These are phyloP conservation scores for Drosophila santomea DNA, from an alignment of 1,140 invertebrate genomes.

Conservation along the genomic window DNA sequence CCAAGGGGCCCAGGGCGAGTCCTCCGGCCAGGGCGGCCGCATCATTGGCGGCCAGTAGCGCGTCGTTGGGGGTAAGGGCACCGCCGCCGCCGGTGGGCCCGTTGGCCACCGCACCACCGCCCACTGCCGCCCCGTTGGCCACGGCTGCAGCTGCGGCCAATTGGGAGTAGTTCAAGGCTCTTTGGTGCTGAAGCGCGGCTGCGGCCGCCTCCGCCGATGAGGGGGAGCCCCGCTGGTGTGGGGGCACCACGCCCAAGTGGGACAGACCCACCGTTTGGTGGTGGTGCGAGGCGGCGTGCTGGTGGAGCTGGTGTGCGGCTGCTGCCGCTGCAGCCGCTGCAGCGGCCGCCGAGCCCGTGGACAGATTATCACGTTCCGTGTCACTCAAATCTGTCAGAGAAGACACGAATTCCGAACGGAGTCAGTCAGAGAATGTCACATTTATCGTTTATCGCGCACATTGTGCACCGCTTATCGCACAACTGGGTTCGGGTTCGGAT, in stretches of 20 bases:
- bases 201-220: conserved; percentile 61
- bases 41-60: conserved; percentile 73
- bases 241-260: conserved; percentile 67
- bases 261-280: conserved; percentile 65
- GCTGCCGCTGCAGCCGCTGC: conserved; percentile 69
- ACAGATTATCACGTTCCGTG: conserved; percentile 84
- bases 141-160: conserved; percentile 86
- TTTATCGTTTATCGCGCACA: conserved; percentile 38
- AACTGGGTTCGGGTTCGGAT: not conserved
- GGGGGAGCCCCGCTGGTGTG: conserved; percentile 46
- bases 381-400: conserved; percentile 84
- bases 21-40: conserved; percentile 81
- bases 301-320: conserved; percentile 69
- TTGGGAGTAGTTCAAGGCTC: conserved; percentile 90
- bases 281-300: conserved; percentile 64
- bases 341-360: conserved; percentile 72
- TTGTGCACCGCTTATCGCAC: conserved; percentile 27
- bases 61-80: conserved; percentile 70
- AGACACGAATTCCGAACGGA: conserved; percentile 74
- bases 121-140: conserved; percentile 79
- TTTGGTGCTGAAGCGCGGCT: conserved; percentile 86
- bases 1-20: conserved; percentile 81
- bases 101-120: conserved; percentile 52
- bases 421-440: conserved; percentile 33
- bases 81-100: conserved; percentile 59